phyloP scores from a whole-genome alignment of 1,140 invertebrate species.

The Saccostrea glomerata region DNA sequence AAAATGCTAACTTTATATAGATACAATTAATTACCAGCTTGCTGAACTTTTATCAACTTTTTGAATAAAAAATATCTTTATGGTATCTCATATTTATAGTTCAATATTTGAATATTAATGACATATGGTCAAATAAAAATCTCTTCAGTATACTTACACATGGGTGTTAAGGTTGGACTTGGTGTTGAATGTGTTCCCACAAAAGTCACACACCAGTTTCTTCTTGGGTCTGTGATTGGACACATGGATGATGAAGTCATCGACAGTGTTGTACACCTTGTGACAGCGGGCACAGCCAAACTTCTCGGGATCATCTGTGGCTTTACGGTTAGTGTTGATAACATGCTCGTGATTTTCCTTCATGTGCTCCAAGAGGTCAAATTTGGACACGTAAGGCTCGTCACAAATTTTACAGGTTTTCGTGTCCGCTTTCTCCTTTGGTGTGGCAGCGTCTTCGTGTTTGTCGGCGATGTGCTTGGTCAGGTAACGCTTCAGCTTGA shows the following conservation, averaged over 20 bases:
- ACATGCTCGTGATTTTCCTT: conserved; percentile 31
- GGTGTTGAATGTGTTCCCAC: conserved; percentile 25
- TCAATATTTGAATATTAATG: neutral
- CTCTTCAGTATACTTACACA: neutral
- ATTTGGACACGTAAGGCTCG: neutral
- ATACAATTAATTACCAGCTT: no score
- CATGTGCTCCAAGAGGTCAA: conserved; percentile 19
- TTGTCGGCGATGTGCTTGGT: conserved; percentile 7
- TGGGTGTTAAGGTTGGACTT: conserved; percentile 35
- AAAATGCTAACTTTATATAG: no score
- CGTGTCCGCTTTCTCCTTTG: neutral
- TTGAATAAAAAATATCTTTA: no score
- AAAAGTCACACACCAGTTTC: conserved; percentile 5
- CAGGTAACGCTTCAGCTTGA: conserved; percentile 39
- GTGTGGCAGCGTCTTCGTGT: neutral
- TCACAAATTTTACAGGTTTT: conserved; percentile 36
- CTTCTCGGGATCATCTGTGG: neutral
- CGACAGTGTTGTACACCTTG: neutral
- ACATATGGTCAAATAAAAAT: neutral
- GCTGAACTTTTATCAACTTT: no score
- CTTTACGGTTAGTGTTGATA: conserved; percentile 26
- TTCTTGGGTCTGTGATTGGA: conserved; percentile 27
- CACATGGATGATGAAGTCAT: conserved; percentile 29
- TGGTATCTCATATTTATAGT: no score
- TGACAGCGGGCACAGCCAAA: conserved; percentile 19